A percentile compares a stretch with the other conserved stretches of the same genome.
These are phyloP conservation scores for Vombatus ursinus DNA, from an alignment of 2,113 vertebrate species.

Conservation along the genomic window DNA sequence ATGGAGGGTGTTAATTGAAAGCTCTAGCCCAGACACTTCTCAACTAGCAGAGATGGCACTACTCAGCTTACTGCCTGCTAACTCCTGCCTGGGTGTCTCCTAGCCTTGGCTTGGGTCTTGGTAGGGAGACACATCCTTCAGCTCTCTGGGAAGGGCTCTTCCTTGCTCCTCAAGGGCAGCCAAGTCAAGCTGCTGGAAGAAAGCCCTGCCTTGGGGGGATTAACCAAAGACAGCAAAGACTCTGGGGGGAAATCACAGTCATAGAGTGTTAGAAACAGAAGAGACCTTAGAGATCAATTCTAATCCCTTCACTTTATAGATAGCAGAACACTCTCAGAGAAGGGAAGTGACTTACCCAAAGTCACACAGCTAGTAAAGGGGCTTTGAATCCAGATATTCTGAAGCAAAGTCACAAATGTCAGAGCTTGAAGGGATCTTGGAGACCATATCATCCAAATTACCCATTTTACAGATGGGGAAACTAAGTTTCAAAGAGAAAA, in stretches of 20 bases:
- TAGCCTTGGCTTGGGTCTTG: not conserved
- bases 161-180: too few species aligned
- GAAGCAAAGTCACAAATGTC: not conserved
- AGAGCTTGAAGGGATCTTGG: not conserved
- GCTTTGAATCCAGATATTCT: not conserved
- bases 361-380: not conserved
- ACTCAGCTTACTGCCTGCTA: not conserved
- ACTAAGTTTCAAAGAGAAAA: not conserved
- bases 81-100: not conserved
- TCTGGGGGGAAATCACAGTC: not conserved
- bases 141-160: not conserved
- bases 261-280: not conserved
- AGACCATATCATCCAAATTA: not conserved
- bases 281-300: not conserved
- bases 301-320: not conserved
- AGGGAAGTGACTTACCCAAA: not conserved
- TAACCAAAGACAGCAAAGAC: not conserved
- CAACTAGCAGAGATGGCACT: not conserved
- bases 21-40: not conserved
- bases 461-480: not conserved
- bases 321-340: not conserved
- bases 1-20: slow-evolving; percentile 58
- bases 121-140: not conserved
- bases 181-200: not conserved
- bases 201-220: not conserved